Conservation (phyloP, 1,140 invertebrate species). For the Condylostylus longicornis region DNA sequence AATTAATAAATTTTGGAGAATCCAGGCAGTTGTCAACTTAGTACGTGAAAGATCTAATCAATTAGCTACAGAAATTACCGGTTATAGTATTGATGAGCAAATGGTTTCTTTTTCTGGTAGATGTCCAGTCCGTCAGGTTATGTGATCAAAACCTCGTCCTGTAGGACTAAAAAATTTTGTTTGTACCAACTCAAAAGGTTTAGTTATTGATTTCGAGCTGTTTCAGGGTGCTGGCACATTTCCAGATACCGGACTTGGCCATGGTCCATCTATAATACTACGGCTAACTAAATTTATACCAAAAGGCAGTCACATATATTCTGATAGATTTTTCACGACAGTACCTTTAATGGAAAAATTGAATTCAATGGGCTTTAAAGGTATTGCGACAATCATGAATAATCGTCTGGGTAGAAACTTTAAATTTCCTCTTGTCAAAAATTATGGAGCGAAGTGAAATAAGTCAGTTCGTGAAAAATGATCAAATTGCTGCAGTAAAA, state of each 20-base stretch:
- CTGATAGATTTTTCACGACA: conserved; percentile 7
- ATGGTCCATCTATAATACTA: conserved; percentile 4
- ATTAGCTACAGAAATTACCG: background rate
- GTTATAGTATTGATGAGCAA: conserved; percentile 16
- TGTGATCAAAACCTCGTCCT: conserved; percentile 8
- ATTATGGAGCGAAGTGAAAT: background rate
- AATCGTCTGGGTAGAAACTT: background rate
- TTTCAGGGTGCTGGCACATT: conserved; percentile 6
- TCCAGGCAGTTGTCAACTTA: background rate
- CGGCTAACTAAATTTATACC: conserved; percentile 1
- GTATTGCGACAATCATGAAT: conserved; percentile 1
- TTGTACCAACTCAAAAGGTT: background rate
- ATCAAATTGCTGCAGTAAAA: background rate
- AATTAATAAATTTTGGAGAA: conserved; percentile 2
- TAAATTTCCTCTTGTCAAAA: background rate
- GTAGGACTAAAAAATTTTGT: conserved; percentile 1
- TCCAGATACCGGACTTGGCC: conserved; percentile 3
- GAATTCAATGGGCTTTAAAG: background rate
- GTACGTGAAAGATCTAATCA: background rate
- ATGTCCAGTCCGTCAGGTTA: conserved; percentile 9
- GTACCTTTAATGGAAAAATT: conserved; percentile 4
- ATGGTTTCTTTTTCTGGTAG: conserved; percentile 14
- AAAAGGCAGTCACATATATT: conserved; percentile 5
- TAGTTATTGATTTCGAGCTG: conserved; percentile 1
- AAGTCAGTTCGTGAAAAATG: background rate